Evolutionary conservation across 2,888 invertebrate genomes (phyloP), one percentile per base, ranked within the genome.

Genomic region (Sialis fuliginosa): DNA sequence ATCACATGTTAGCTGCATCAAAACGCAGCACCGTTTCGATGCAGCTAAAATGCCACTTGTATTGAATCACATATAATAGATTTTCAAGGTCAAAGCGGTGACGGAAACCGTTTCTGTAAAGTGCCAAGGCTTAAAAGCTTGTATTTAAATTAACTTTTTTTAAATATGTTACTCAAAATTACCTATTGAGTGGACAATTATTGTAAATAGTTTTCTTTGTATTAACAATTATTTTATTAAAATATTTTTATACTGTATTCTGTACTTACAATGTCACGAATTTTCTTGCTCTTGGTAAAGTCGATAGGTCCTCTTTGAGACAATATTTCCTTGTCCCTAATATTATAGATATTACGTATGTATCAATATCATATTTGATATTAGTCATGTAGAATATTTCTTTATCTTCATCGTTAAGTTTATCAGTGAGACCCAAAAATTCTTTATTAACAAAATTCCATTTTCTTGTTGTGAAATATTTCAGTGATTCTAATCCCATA

Each of bases 301-400:
- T 79, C 5, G 75, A 68, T 0, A 79, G 75, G 54, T 81, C 79
- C 53, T 92, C 91, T 52, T 88, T 88, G 50, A 88, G 67, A 55
- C 84, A 80, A 59, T 73, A 90, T 51, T 79, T 76, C 8, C 90
- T 73, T 30, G 81, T 77, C 0, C 90, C 91, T 49, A 81, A 69
- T 13, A 89, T 75, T 55, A 84, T 83, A 57, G 66, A 70, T 52
- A 69, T 68, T 49, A 85, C 58, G 57, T 79, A 86, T 1, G 68
- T 62, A 46, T 75, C 70, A 72, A 52, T 31, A 39, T 55, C 49
- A 13, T 46, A 48, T 12, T 53, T 48, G 1, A 49, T 33, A 42
- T 54, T 55, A 4, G 42, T 7, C 0, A 72, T 71, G 50, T 70
- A 71, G 53, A 83, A 88, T 1, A 66, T 64, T 46, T 76, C 62